Evolutionary conservation across 2,113 vertebrate species (phyloP), one percentile per base, ranked within the genome.

Genomic region (Megaceryle torquata): DNA sequence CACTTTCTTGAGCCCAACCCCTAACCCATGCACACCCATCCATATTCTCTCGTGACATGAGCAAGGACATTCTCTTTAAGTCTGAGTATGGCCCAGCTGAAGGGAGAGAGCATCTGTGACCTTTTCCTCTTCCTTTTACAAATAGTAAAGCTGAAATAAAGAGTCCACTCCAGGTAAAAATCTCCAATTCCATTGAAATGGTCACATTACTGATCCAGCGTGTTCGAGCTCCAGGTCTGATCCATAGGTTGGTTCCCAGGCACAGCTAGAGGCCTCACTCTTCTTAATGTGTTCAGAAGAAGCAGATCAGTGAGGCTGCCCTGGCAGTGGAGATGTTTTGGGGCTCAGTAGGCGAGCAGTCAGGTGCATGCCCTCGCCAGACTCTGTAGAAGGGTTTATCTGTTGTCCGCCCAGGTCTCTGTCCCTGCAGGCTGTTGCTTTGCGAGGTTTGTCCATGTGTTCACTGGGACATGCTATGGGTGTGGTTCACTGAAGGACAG

Each of bases 121-220:
- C 92, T 97, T 95, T 96, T 86, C 90, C 91, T 96, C 90, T 97
- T 96, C 92, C 69, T 97, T 98, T 96, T 94, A 87, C 97, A 96
- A 91, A 92, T 93, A 96, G 95, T 97, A 96, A 98, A 96, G 78
- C 94, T 98, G 96, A 97, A 98, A 98, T 98, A 98, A 98, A 98
- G 96, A 97, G 92, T 97, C 98, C 97, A 85, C 96, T 97, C 88
- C 98, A 97, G 97, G 97, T 97, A 97, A 96, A 96, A 97, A 97
- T 92, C 94, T 97, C 93, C 95, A 97, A 92, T 97, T 98, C 97
- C 95, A 95, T 96, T 97, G 88, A 92, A 86, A 96, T 97, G 97
- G 95, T 97, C 95, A 97, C 94, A 51, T 94, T 96, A 91, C 93
- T 97, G 95, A 87, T 96, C 74, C 86, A 95, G 90, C 11, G 3